Evolutionary conservation across 1,140 invertebrate species (phyloP), one percentile per base, ranked within the genome.

Genomic region (Helicoverpa armigera): DNA sequence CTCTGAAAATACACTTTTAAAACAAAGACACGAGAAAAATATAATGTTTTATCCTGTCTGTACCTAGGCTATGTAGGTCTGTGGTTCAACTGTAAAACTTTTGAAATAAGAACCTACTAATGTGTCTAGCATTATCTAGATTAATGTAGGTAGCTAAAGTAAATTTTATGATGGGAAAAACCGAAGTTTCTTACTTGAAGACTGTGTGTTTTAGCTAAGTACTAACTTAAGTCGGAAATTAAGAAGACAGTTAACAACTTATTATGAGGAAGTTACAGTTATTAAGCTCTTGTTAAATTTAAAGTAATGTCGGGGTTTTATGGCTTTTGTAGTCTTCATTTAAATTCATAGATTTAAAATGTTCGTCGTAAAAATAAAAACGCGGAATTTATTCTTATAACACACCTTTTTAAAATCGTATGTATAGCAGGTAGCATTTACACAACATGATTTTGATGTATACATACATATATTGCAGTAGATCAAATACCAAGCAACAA

Each of bases 11-110:
- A 54, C 75, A 69, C 50, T 29, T 76, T 76, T 58, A 29, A 76
- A 81, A 81, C 79, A 80, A 65, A 74, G 79, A 56, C 50, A n/a
- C 3, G 60, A 43, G 35, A 16, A 51, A 70, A 81, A 81, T 76
- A 75, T 70, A 76, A 76, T 67, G 72, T 81, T 81, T 75, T 23
- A 69, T 23, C 16, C 73, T 65, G 63, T 14, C 50, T 18, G 43
- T 51, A 76, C 72, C 51, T 81, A 76, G 79, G 58, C 12, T 29
- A 43, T 35, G 43, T 23, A 65, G 48, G 61, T 70, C 70, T 81
- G 80, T 18, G 72, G 72, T 81, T 48, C 29, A 50, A 50, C 31
- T 43, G 69, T n/a, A 65, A 80, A 81, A 81, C 13, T 81, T 81
- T 69, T 58, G 35, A 16, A 35, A 11, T 12, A 12, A 35, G 53